Base-by-base conservation (phyloP, 2,797 vertebrate genomes). In the Channallabes apus region DNA sequence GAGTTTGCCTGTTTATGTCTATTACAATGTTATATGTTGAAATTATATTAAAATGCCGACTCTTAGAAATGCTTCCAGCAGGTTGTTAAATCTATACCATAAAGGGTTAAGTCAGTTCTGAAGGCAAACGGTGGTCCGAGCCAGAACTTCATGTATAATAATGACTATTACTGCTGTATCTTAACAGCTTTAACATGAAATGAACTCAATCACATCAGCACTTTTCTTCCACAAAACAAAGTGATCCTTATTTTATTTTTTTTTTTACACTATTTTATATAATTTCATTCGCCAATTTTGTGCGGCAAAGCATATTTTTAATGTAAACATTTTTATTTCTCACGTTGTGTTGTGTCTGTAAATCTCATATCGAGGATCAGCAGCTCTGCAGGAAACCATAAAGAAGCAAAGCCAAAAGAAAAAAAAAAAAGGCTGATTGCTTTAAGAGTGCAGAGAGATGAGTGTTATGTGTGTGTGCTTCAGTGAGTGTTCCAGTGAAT, bases 361-460 rank as follows among this genome's bases (percentile, higher is more conserved):
- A 65, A 73, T 65, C 61, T 58, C 38, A 54, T 46, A 65, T 64
- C 22, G 4, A 80, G 78, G 59, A 46, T 64, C 78, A 65, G 78
- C 22, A 62, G 76, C 58, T 62, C 58, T 79, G 76, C 76, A 80
- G 78, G 59, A 65, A 65, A 64, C 78, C 38, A 80, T 64, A 46
- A 80, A 65, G n/a, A 54, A 80, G 24, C 17, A 54, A 67, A 80
- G 41, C 41, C 62, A 32, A 54, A 22, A 67, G n/a, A 29, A 80
- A 46, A 59, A 58, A 51, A 46, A 76, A 59, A 24, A 56, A 2
- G 8, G 11, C 17, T 5, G 51, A 56, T 22, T 56, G 73, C 73
- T 79, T 79, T 62, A 62, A 6, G 3, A 54, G 38, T 72, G n/a
- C 38, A 24, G 29, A 41, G 32, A 79, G 76, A 62, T 17, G 58